Evolutionary conservation across 2,113 vertebrate species (phyloP).

Genomic region (Capreolus pygargus): DNA sequence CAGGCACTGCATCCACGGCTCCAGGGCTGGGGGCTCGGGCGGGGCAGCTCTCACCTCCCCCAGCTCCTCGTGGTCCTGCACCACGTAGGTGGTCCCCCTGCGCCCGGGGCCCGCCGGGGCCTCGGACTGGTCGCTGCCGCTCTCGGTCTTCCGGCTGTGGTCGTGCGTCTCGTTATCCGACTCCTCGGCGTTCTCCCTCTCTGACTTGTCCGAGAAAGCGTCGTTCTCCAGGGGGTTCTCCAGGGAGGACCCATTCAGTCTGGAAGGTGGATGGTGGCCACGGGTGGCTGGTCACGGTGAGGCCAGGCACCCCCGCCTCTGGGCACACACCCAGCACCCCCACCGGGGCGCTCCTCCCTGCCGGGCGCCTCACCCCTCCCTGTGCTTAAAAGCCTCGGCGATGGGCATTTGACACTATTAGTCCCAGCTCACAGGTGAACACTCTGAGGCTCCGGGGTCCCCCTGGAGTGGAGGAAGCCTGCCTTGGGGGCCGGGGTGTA

Average conservation of each 20-base stretch:
- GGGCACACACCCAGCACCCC: too few species aligned
- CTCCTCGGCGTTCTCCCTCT: conserved; percentile 90
- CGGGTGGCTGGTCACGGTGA: accelerated
- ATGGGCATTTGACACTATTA: accelerated
- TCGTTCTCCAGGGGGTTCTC: conserved; percentile 94
- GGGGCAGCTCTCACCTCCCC: conserved; percentile 85
- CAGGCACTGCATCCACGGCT: accelerated
- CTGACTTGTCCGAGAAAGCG: conserved; percentile 92
- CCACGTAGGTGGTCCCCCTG: conserved; percentile 88
- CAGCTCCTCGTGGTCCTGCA: conserved; percentile 92
- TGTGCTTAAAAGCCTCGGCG: accelerated
- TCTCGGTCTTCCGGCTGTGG: conserved; percentile 88
- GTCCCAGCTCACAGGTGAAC: background rate
- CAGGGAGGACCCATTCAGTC: conserved; percentile 88
- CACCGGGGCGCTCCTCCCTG: background rate
- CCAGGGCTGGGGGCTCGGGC: accelerated
- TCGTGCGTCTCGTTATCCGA: conserved; percentile 87
- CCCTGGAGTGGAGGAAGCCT: background rate
- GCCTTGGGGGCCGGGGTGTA: background rate
- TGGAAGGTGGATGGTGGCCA: conserved; percentile 57
- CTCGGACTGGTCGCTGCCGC: conserved; percentile 90
- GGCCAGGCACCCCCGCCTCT: background rate
- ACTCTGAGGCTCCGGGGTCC: background rate
- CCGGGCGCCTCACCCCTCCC: accelerated
- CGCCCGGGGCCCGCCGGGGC: conserved; percentile 67